These are phyloP conservation scores for Camponotus floridanus DNA, from an alignment of 1,140 invertebrate species.

Conservation along the genomic window DNA sequence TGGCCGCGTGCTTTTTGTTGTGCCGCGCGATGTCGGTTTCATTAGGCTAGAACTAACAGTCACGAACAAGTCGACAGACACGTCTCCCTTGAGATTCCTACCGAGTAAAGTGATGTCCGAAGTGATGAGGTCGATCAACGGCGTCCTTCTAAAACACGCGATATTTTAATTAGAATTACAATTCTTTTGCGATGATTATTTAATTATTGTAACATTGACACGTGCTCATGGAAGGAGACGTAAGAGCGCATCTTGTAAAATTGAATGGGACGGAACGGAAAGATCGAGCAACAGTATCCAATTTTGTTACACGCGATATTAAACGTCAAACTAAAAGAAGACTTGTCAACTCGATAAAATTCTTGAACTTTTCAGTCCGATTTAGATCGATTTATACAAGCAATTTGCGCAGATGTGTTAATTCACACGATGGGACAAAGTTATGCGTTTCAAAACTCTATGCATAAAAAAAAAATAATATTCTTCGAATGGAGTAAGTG, in stretches of 20 bases:
- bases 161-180: conserved; percentile 22
- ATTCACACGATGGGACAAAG: not conserved
- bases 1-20: conserved; percentile 26
- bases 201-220: too few relatives aligned
- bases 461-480: not conserved
- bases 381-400: not conserved
- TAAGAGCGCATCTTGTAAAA: not conserved
- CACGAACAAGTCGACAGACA: conserved; percentile 26
- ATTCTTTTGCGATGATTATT: not conserved
- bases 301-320: conserved; percentile 16
- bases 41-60: conserved; percentile 33
- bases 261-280: not conserved
- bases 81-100: conserved; percentile 11
- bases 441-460: not conserved
- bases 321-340: too few relatives aligned
- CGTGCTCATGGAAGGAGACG: not conserved
- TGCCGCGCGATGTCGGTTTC: conserved; percentile 36
- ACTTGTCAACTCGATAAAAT: not conserved
- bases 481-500: too few relatives aligned
- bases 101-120: not conserved
- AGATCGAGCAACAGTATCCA: conserved; percentile 5
- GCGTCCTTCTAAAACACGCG: not conserved
- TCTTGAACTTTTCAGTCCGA: not conserved
- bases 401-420: not conserved
- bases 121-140: not conserved